phyloP scores from a whole-genome alignment of 2,888 invertebrate genomes.

The Helobdella robusta region DNA sequence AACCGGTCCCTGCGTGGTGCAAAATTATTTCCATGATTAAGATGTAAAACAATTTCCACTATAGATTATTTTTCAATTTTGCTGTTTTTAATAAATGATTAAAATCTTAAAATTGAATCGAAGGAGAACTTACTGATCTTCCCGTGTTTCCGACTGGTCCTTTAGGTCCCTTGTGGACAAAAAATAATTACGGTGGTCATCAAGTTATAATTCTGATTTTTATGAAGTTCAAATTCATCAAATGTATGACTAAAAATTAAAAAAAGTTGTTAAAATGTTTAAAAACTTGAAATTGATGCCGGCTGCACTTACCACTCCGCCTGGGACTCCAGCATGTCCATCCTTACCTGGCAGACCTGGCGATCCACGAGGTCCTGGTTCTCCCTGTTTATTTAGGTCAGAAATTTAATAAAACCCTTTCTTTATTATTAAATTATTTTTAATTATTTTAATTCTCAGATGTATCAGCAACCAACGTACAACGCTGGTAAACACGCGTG shows the following conservation, averaged over 20 bases:
- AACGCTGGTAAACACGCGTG: too few species aligned
- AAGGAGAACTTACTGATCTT: conserved; percentile 24
- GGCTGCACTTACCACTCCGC: conserved; percentile 25
- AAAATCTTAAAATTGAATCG: too few species aligned
- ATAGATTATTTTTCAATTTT: too few species aligned
- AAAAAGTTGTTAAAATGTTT: neutral
- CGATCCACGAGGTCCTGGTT: conserved; percentile 29
- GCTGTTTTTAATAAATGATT: too few species aligned
- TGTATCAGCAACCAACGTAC: too few species aligned
- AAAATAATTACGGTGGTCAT: too few species aligned
- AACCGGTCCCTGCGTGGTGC: conserved; percentile 30
- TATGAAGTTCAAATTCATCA: too few species aligned
- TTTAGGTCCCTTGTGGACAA: conserved; percentile 27
- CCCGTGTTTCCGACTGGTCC: conserved; percentile 29
- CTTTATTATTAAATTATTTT: neutral
- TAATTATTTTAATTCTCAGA: neutral
- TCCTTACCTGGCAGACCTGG: conserved; percentile 28
- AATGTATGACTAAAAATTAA: neutral
- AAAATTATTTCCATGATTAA: too few species aligned
- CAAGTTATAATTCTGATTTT: too few species aligned
- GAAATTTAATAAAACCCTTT: neutral
- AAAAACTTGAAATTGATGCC: neutral
- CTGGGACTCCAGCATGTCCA: conserved; percentile 29
- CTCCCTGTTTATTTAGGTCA: conserved; percentile 27
- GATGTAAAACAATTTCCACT: too few species aligned